Evolutionary conservation across 1,140 invertebrate species (phyloP).

Genomic region (Paraescarpia echinospica): DNA sequence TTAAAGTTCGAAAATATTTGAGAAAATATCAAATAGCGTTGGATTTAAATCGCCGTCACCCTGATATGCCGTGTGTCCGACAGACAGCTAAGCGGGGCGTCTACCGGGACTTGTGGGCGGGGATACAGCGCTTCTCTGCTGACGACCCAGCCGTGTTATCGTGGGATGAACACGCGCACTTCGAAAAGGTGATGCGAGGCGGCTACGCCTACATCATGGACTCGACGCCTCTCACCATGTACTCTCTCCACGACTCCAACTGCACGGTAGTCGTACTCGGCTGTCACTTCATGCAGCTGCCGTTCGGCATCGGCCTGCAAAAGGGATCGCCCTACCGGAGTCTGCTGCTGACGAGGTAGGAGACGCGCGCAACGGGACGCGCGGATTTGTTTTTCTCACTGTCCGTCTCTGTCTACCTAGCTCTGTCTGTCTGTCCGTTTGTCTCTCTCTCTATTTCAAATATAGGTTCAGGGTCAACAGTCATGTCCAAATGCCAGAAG

Average conservation of each 20-base stretch:
- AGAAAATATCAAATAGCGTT: too few relatives aligned
- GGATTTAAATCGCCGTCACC: background rate
- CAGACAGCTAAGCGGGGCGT: slow-evolving; percentile 21
- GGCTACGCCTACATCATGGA: slow-evolving; percentile 40
- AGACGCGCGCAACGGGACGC: background rate
- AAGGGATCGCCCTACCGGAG: slow-evolving; percentile 2
- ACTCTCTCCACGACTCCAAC: background rate
- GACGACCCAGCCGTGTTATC: slow-evolving; percentile 33
- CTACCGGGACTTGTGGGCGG: slow-evolving; percentile 33
- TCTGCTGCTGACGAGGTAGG: background rate
- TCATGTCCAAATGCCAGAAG: too few relatives aligned
- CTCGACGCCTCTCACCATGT: slow-evolving; percentile 33
- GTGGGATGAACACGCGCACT: slow-evolving; percentile 27
- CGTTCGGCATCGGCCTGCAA: slow-evolving; percentile 14
- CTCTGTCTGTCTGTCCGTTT: too few relatives aligned
- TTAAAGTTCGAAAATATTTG: too few relatives aligned
- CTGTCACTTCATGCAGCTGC: slow-evolving; percentile 8
- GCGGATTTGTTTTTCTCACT: background rate
- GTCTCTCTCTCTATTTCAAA: background rate
- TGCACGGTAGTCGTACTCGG: background rate
- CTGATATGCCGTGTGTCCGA: background rate
- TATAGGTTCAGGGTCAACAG: background rate
- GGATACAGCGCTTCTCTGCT: slow-evolving; percentile 32
- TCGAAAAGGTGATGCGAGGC: slow-evolving; percentile 34
- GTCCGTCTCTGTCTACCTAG: too few relatives aligned